Base-by-base conservation (phyloP, 2,113 vertebrate genomes). In the Mustela nigripes region DNA sequence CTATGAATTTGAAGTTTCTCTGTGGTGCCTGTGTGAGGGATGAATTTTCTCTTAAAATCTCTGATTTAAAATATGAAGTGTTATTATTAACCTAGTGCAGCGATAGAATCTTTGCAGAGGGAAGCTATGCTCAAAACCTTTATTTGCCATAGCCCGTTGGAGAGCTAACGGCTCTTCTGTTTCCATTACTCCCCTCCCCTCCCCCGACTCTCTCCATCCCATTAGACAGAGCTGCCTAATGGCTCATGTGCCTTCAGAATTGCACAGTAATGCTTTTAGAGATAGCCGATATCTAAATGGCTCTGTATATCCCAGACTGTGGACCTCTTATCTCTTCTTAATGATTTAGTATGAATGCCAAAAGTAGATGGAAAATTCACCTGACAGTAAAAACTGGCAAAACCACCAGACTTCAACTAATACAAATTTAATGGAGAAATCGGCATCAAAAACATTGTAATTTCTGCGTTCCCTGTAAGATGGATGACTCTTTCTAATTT, bases 241-340 rank as follows among this genome's bases (percentile, higher is more conserved):
- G 88, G 53, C 87, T 94, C 71, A 0, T n/a, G 19, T 11, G 31
- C 81, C 78, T 65, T 48, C 45, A 11, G 83, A 96, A 93, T 78
- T 36, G 18, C 93, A 91, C 58, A 50, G 76, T 56, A 78, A 81
- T 91, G 87, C 67, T 85, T 82, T 92, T 33, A 36, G 45, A 97
- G 58, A 67, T 62, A 45, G 48, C 58, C 5, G 76, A 53, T 82
- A 71, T 14, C 84, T 60, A 87, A 94, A 81, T 73, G 39, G 58
- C 58, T 97, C 62, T 45, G 48, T n/a, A 0, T 58, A 86, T 69
- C 89, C 56, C 36, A 78, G 87, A 48, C 42, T 50, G 0, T 45
- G 71, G 33, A 21, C 22, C 69, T 84, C 76, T 90, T 92, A 81
- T 88, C 94, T 95, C 90, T 91, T 89, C 92, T 53, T 96, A 95